These are phyloP conservation scores for Microtus pennsylvanicus DNA, from an alignment of 2,113 vertebrate genomes.

Conservation along the genomic window DNA sequence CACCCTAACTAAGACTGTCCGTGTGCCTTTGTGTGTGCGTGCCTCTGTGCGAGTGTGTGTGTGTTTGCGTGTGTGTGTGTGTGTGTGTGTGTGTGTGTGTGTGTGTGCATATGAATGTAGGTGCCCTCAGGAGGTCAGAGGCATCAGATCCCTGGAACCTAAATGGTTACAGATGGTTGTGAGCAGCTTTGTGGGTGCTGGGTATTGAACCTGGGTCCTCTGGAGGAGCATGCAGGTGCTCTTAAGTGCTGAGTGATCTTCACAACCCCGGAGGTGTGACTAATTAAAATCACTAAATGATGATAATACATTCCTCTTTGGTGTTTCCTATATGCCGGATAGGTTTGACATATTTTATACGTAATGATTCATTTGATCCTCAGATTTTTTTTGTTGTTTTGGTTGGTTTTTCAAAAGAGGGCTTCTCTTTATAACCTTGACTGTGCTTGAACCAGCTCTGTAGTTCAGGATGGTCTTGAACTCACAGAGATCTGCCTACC, in stretches of 20 bases:
- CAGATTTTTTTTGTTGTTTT: neutral
- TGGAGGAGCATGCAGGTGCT: neutral
- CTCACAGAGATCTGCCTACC: neutral
- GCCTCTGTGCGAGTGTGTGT: neutral
- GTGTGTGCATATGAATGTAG: neutral
- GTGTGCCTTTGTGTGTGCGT: neutral
- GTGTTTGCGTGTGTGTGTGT: neutral
- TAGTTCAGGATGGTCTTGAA: neutral
- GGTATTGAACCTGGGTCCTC: neutral
- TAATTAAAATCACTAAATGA: slow-evolving; percentile 17
- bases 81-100: rapidly evolving
- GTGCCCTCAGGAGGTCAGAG: neutral
- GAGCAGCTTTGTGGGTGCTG: neutral
- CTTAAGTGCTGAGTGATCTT: neutral
- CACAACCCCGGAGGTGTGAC: neutral
- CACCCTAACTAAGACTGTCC: neutral
- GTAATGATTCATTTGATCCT: slow-evolving; percentile 9
- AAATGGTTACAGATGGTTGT: neutral
- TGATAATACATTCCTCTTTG: neutral
- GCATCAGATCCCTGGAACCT: neutral
- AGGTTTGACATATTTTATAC: neutral
- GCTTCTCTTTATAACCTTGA: neutral
- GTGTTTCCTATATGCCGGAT: neutral
- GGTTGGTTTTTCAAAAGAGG: neutral
- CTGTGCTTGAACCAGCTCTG: neutral